A percentile compares a stretch with the other conserved stretches of the same genome.
These are phyloP conservation scores for Mungos mungo DNA, from an alignment of 2,113 vertebrate species.

Conservation along the genomic window DNA sequence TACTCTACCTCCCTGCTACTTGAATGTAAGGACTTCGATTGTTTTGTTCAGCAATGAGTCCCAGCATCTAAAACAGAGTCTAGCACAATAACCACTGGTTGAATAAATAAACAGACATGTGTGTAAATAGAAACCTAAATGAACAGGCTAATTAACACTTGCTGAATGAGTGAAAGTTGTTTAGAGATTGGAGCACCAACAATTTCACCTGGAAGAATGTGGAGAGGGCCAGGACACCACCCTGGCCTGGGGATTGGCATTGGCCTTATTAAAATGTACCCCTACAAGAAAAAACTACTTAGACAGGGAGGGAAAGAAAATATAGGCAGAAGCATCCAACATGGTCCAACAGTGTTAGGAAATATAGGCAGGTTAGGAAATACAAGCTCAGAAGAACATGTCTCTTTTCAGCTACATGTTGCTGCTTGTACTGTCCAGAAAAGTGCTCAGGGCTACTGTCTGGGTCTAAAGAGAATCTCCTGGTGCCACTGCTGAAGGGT, in stretches of 20 bases:
- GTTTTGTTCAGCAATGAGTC: background rate
- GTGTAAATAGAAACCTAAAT: background rate
- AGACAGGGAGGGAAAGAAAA: background rate
- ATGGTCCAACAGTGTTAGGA: too few species aligned
- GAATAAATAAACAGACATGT: background rate
- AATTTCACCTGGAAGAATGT: background rate
- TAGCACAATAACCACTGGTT: background rate
- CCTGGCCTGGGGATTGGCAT: background rate
- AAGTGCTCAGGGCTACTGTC: background rate
- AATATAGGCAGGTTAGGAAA: too few species aligned
- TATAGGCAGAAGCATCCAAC: too few species aligned
- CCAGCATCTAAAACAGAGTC: background rate
- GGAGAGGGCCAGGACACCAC: background rate
- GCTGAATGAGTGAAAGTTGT: background rate
- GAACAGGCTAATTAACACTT: background rate
- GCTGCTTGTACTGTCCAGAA: background rate
- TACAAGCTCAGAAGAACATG: rapidly evolving
- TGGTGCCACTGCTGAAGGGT: background rate
- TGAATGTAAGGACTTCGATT: background rate
- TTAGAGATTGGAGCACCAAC: background rate
- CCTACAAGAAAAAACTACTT: background rate
- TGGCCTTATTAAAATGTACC: background rate
- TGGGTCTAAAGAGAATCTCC: background rate
- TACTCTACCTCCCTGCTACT: background rate
- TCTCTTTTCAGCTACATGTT: background rate